Evolutionary conservation across 2,888 invertebrate genomes (phyloP), one percentile per base, ranked within the genome.

Genomic region (Coremacera marginata): DNA sequence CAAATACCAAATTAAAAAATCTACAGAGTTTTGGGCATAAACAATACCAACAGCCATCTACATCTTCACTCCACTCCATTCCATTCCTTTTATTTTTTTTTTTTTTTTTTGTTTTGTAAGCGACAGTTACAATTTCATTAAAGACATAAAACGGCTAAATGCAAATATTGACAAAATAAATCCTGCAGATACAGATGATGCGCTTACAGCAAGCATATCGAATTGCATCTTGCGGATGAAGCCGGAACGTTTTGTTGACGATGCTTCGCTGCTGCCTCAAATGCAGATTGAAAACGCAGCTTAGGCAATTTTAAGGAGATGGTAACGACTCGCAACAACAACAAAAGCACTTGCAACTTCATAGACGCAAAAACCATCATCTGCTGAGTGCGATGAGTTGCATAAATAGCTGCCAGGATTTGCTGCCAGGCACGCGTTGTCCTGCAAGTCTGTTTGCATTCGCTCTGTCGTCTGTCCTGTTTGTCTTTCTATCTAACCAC

Each of bases 101-200:
- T 65, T n/a, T n/a, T 34, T 44, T 19, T 14, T 34, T 5, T 16
- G 34, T 34, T 31, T 65, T 49, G 1, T 4, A 55, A 55, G 44
- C 14, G 44, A 44, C 31, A n/a, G 63, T 49, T 44, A 68, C 49
- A 68, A 27, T 68, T 51, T 68, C 27, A 68, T 68, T 68, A 68
- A 68, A n/a, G 16, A 27, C 51, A 68, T 63, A 51, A 68, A 68
- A 68, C 49, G 34, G 22, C 52, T 71, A 57, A 71, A 71, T 71
- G 71, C 71, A 71, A 71, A 71, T 71, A 71, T 71, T 71, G 57
- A 25, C 71, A 57, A 71, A 71, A 57, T 71, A 71, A 71, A 34
- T 71, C 37, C 71, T 11, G 14, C 57, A 71, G 27, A 31, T 27
- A 51, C 51, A 57, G 57, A 60, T 67, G 44, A 11, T 44, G 14